Percentiles rank a stretch among this genome's conserved stretches.
phyloP scores from a whole-genome alignment of 2,888 invertebrate genomes.

The Cantharis nigra region DNA sequence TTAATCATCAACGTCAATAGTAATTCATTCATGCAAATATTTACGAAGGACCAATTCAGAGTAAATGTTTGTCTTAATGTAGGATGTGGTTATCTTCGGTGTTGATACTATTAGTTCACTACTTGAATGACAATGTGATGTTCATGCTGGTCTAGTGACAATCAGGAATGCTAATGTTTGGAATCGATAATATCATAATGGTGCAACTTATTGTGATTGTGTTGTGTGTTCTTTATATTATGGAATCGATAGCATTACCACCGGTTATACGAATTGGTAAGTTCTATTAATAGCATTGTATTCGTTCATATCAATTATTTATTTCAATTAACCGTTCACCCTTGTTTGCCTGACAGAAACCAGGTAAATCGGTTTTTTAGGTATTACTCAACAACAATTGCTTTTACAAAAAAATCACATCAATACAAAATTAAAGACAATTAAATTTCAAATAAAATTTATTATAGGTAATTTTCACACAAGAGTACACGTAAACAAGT shows the following conservation, averaged over 20 bases:
- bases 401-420: not conserved
- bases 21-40: conserved; percentile 41
- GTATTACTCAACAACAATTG: not conserved
- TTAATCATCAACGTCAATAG: conserved; percentile 40
- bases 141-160: conserved; percentile 36
- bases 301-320: not conserved
- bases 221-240: conserved; percentile 35
- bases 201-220: conserved; percentile 35
- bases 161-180: conserved; percentile 40
- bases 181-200: conserved; percentile 38
- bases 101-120: conserved; percentile 39
- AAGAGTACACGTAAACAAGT: too few relatives aligned
- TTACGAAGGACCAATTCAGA: conserved; percentile 40
- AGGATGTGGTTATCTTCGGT: conserved; percentile 40
- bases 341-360: too few relatives aligned
- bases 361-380: not conserved
- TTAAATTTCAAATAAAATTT: not conserved
- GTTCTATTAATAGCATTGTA: conserved; percentile 32
- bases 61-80: conserved; percentile 39
- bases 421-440: not conserved
- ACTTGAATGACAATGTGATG: conserved; percentile 34
- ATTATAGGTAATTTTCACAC: not conserved
- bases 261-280: conserved; percentile 71
- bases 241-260: conserved; percentile 58
- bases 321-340: not conserved